Percentiles rank a stretch among this genome's conserved stretches.
Evolutionary conservation across 2,113 vertebrate species (phyloP).

Genomic region (Podarcis muralis): DNA sequence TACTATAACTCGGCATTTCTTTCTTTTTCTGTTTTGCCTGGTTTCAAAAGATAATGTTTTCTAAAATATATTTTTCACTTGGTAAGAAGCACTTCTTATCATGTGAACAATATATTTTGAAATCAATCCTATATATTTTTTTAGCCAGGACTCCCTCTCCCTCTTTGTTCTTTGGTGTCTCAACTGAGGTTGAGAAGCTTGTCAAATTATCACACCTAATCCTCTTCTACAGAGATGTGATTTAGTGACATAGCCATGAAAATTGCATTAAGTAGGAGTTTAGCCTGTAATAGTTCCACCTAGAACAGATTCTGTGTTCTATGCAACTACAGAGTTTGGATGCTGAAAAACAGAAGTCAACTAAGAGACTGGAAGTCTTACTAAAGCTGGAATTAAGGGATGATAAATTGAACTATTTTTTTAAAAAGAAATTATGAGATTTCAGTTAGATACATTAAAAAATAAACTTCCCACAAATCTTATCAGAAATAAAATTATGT

Average conservation of each 20-base stretch:
- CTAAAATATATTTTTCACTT: too few relatives aligned
- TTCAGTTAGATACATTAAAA: not conserved
- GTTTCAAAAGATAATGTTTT: too few relatives aligned
- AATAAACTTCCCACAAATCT: not conserved
- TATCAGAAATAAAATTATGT: not conserved
- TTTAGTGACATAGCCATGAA: not conserved
- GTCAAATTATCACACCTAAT: not conserved
- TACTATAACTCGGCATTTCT: too few relatives aligned
- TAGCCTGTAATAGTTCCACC: not conserved
- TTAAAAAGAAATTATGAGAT: constrained; percentile 5
- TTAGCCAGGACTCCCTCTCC: not conserved
- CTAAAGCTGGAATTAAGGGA: not conserved
- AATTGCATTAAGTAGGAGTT: not conserved
- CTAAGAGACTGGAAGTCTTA: not conserved
- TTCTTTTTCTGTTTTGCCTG: too few relatives aligned
- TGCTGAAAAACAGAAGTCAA: not conserved
- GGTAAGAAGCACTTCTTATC: not conserved
- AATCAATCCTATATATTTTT: not conserved
- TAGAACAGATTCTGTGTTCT: not conserved
- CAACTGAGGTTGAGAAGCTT: not conserved
- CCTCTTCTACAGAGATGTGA: not conserved
- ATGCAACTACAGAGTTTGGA: not conserved
- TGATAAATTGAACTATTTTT: not conserved
- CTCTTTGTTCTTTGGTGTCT: not conserved
- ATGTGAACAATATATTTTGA: not conserved